Evolutionary conservation across 1,140 invertebrate genomes (phyloP), one percentile per base, ranked within the genome.

Genomic region (Stegodyphus dumicola): DNA sequence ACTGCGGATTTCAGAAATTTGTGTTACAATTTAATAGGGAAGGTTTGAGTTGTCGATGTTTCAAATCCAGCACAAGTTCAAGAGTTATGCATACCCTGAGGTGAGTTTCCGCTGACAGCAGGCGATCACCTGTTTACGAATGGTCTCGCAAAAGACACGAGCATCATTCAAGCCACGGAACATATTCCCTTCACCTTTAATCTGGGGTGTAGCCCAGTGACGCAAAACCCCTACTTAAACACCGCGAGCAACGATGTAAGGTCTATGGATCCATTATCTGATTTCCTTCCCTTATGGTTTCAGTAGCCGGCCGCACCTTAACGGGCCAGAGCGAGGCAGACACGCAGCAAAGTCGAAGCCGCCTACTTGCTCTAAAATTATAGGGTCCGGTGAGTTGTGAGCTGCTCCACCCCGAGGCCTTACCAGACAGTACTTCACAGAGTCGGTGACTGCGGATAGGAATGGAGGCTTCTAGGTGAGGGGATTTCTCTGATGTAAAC

Each of bases 261-360:
- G 51, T 18, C n/a, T 53, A 78, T 51, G 60, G 66, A 67, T 67
- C 18, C 13, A 77, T 77, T 77, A 77, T 77, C 75, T 51, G 75
- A 77, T 64, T 49, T 51, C 67, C n/a, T 53, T 78, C 76, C 64
- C 76, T 78, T 51, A 53, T 67, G 17, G 65, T 17, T 71, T 69
- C 67, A 71, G 77, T 80, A 80, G 77, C 71, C 15, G 33, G 69
- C 77, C 77, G 77, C 77, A 80, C 77, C 77, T 60, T 33, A 5
- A 17, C 33, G 33, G 33, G 33, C 33, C 33, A 33, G 33, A 33
- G 33, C 49, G 6, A 48, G 64, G 48, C 15, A 79, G 66, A 79
- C 65, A 69, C 49, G 56, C 65, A 66, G 11, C 11, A 10, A 71
- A 56, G 71, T 53, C 11, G 15, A 71, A 56, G 71, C 77, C 77